Conservation (phyloP, 2,113 vertebrate species). For the Micronycteris hirsuta region DNA sequence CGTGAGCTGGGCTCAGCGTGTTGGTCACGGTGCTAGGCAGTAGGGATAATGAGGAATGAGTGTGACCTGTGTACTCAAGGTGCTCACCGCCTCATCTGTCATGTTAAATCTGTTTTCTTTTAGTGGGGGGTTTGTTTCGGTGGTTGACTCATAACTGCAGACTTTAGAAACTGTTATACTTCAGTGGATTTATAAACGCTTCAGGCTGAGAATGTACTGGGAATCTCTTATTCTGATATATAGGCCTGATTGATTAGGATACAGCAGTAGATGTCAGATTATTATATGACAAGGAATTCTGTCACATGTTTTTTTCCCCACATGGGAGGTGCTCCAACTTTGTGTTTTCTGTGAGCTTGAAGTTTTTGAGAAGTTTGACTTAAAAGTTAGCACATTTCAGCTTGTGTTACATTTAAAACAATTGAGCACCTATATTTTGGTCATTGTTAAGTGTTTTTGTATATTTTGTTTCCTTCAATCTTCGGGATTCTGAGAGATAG, state of each 20-base stretch:
- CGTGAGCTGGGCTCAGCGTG: not conserved
- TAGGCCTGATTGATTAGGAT: conserved; percentile 9
- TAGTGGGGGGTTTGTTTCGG: not conserved
- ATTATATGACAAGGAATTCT: not conserved
- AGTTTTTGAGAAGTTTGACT: conserved; percentile 37
- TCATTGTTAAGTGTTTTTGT: not conserved
- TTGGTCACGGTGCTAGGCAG: not conserved
- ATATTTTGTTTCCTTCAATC: not conserved
- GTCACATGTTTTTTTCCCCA: not conserved
- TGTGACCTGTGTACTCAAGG: not conserved
- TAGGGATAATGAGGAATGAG: not conserved
- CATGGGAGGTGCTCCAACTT: not conserved
- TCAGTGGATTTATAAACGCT: conserved; percentile 27
- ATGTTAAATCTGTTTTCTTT: not conserved
- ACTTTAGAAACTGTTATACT: not conserved
- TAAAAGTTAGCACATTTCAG: not conserved
- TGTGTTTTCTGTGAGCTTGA: conserved; percentile 24
- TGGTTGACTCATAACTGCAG: not conserved
- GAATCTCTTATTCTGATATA: not conserved
- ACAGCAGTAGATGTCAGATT: not conserved
- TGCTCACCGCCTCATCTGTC: not conserved
- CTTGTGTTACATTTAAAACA: conserved; percentile 31
- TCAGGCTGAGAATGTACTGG: not conserved
- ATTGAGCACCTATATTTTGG: not conserved
- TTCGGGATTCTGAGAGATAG: not conserved